Conservation (phyloP, 2,113 vertebrate species). For the Lamprotornis superbus region DNA sequence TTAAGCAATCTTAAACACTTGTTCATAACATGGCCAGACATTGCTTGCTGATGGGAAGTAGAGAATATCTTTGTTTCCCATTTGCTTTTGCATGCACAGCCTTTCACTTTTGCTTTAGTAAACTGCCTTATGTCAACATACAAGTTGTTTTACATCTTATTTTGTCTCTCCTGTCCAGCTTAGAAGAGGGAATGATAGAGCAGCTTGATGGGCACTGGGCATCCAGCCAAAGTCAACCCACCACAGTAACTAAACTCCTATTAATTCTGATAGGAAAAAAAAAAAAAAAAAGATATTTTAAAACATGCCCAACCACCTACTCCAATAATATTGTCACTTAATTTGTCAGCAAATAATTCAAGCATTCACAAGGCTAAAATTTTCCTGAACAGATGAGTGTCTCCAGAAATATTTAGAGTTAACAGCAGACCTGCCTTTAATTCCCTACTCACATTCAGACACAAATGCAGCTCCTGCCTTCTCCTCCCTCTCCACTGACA, state of each 20-base stretch:
- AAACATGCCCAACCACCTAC: background rate
- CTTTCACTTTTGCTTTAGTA: background rate
- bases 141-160: background rate
- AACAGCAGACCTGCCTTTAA: background rate
- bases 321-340: background rate
- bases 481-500: background rate
- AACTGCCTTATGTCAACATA: background rate
- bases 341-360: background rate
- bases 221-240: background rate
- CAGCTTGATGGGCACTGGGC: background rate
- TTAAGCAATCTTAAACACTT: background rate
- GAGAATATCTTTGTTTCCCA: background rate
- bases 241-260: background rate
- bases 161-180: background rate
- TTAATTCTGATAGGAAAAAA: background rate
- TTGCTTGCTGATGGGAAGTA: background rate
- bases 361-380: background rate
- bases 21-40: background rate
- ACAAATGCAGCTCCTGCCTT: background rate
- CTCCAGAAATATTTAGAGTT: background rate
- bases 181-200: background rate
- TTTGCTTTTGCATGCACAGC: background rate
- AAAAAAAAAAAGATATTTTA: background rate
- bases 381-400: background rate
- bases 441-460: background rate